These are phyloP conservation scores for Microtus obscurus DNA, from an alignment of 2,797 vertebrate species.

Conservation along the genomic window DNA sequence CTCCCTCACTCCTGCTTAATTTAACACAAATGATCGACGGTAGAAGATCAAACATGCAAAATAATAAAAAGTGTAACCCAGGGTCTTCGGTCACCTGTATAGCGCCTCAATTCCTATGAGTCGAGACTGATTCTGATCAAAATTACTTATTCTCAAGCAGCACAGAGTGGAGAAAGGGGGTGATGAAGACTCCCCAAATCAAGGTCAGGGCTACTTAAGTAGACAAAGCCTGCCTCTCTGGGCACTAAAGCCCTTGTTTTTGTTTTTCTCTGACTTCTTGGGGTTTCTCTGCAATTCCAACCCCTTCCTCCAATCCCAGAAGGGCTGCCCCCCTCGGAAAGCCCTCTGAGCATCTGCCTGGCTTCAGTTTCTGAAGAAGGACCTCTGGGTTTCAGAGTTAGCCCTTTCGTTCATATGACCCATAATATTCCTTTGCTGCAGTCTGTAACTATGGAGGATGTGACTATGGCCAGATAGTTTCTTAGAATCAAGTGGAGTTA, in stretches of 20 bases:
- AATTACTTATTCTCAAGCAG: constrained; percentile 42
- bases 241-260: constrained; percentile 46
- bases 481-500: constrained; percentile 54
- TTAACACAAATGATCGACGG: background rate
- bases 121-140: background rate
- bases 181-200: background rate
- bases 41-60: constrained; percentile 40
- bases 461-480: constrained; percentile 40
- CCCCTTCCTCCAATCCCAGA: constrained; percentile 34
- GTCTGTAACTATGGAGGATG: constrained; percentile 28
- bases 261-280: constrained; percentile 61
- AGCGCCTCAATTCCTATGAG: background rate
- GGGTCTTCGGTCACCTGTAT: background rate
- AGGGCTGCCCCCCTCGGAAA: constrained; percentile 24
- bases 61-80: background rate
- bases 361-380: constrained; percentile 50
- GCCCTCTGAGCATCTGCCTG: constrained; percentile 13
- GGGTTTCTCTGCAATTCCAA: constrained; percentile 27
- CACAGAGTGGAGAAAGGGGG: background rate
- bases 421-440: background rate
- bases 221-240: constrained; percentile 44
- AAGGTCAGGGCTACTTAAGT: constrained; percentile 19
- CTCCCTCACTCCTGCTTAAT: background rate
- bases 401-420: constrained; percentile 12
- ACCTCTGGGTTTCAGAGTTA: constrained; percentile 54